Percentiles rank a stretch among this genome's conserved stretches.
Evolutionary conservation across 2,888 invertebrate species (phyloP).

Genomic region (Thymelicus lineola): DNA sequence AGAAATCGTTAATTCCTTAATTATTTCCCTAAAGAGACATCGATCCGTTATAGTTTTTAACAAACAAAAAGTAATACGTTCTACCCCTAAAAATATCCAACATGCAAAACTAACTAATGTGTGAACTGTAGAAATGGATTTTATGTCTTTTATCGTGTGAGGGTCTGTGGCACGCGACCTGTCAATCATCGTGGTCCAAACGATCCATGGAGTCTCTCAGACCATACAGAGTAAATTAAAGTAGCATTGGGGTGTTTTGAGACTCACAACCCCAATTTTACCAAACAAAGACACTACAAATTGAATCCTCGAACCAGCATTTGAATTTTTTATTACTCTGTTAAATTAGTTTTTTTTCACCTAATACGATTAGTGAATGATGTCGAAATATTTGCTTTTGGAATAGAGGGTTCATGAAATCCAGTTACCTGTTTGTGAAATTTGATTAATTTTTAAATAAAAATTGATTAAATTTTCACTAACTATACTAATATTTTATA

Average conservation of each 20-base stretch:
- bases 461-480: no score
- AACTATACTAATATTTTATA: no score
- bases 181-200: slow-evolving; percentile 34
- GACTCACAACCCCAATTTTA: slow-evolving; percentile 43
- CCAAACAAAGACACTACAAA: slow-evolving; percentile 48
- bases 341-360: slow-evolving; percentile 24
- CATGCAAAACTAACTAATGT: slow-evolving; percentile 5
- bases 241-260: slow-evolving; percentile 31
- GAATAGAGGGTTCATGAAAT: slow-evolving; percentile 1
- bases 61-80: no score
- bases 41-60: no score
- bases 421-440: slow-evolving; percentile 6
- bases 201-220: slow-evolving; percentile 13
- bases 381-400: slow-evolving; percentile 14
- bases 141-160: slow-evolving; percentile 12
- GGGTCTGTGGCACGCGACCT: slow-evolving; percentile 23
- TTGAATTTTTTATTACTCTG: slow-evolving; percentile 49
- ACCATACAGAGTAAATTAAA: slow-evolving; percentile 14
- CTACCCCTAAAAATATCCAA: background rate
- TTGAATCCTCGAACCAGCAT: slow-evolving; percentile 47
- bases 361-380: slow-evolving; percentile 28
- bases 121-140: slow-evolving; percentile 6
- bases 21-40: no score
- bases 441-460: background rate
- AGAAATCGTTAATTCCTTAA: no score